These are phyloP conservation scores for Lepisosteus oculatus DNA, from an alignment of 2,113 vertebrate species.

Conservation along the genomic window DNA sequence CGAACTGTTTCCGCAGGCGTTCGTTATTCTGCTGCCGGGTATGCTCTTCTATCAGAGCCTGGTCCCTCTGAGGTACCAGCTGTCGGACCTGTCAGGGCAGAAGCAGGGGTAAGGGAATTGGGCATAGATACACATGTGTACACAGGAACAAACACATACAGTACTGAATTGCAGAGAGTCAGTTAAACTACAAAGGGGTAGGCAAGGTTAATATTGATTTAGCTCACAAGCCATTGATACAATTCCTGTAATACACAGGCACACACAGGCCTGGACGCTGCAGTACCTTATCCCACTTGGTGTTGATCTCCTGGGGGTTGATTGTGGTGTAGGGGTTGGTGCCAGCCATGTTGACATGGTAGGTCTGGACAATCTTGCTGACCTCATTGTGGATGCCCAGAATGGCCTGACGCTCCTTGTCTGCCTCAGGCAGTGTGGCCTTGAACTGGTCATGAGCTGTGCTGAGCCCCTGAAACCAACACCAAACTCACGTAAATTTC, in stretches of 20 bases:
- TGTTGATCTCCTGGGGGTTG: slow-evolving; percentile 89
- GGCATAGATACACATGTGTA: background rate
- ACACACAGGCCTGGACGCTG: too few relatives aligned
- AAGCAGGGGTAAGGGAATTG: background rate
- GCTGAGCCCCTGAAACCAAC: slow-evolving; percentile 78
- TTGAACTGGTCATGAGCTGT: slow-evolving; percentile 98
- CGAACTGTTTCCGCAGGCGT: slow-evolving; percentile 92
- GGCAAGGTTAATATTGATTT: too few relatives aligned
- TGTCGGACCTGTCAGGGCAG: slow-evolving; percentile 76
- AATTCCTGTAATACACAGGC: background rate
- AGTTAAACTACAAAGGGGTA: too few relatives aligned
- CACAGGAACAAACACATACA: background rate
- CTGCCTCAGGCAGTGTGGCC: slow-evolving; percentile 91
- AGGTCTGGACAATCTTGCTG: slow-evolving; percentile 94
- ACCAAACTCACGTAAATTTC: background rate
- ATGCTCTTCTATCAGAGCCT: slow-evolving; percentile 91
- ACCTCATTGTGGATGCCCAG: slow-evolving; percentile 97
- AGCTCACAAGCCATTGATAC: background rate
- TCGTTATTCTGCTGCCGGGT: slow-evolving; percentile 95
- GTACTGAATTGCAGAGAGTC: background rate
- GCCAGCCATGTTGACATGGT: slow-evolving; percentile 94
- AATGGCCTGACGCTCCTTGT: slow-evolving; percentile 93
- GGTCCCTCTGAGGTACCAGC: slow-evolving; percentile 91
- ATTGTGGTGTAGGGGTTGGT: slow-evolving; percentile 95
- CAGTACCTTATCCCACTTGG: slow-evolving; percentile 93